Evolutionary conservation across 2,888 invertebrate species (phyloP).

Genomic region (Agonopterix heracliana): DNA sequence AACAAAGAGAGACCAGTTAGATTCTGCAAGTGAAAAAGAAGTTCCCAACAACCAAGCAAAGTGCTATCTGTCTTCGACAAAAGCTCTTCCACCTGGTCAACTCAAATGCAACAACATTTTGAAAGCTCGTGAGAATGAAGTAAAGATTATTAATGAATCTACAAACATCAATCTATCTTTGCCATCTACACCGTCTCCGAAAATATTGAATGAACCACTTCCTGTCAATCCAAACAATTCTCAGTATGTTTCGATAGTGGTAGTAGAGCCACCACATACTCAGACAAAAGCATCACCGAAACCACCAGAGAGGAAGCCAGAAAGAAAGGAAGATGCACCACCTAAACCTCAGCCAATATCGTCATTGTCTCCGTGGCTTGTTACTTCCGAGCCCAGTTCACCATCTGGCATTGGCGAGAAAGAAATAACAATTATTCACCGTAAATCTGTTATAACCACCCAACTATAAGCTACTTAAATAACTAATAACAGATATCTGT

Average conservation of each 20-base stretch:
- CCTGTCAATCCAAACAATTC: slow-evolving; percentile 56
- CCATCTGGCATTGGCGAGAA: slow-evolving; percentile 78
- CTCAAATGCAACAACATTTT: slow-evolving; percentile 94
- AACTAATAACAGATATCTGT: neutral
- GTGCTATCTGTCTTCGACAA: slow-evolving; percentile 76
- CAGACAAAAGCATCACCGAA: slow-evolving; percentile 60
- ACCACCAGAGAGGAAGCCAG: slow-evolving; percentile 41
- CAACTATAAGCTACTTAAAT: slow-evolving; percentile 70
- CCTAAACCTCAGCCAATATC: slow-evolving; percentile 78
- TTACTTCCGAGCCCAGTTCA: slow-evolving; percentile 83
- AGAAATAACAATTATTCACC: slow-evolving; percentile 82
- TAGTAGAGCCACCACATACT: slow-evolving; percentile 60
- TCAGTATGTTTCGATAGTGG: slow-evolving; percentile 70
- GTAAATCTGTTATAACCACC: slow-evolving; percentile 92
- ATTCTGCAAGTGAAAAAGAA: slow-evolving; percentile 67
- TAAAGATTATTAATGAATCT: slow-evolving; percentile 65
- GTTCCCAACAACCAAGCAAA: slow-evolving; percentile 83
- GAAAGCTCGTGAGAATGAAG: slow-evolving; percentile 82
- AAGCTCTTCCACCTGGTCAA: slow-evolving; percentile 91
- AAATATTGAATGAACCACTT: slow-evolving; percentile 73
- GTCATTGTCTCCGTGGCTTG: slow-evolving; percentile 89
- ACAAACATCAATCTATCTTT: slow-evolving; percentile 60
- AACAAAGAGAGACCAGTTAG: slow-evolving; percentile 72
- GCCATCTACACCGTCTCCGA: slow-evolving; percentile 67
- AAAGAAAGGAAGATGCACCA: slow-evolving; percentile 66